Base-by-base conservation (phyloP, 2,113 vertebrate genomes). In the Prunella fulvescens region DNA sequence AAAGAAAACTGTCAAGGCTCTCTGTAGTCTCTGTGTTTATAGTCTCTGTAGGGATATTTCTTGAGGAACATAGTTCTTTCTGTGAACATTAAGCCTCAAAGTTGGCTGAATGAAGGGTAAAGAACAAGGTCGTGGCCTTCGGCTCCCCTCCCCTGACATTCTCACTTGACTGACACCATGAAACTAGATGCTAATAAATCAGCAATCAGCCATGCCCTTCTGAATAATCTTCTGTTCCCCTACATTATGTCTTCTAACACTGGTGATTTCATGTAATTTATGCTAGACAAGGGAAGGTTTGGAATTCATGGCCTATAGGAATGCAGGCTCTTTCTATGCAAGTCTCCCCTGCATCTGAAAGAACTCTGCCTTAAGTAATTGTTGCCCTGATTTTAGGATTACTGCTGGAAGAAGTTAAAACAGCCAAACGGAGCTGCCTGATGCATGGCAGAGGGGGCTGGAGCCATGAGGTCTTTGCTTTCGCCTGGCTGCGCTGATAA, bases 301-400 rank as follows among this genome's bases (percentile, higher is more conserved):
- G 65, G 45, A 57, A 93, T 94, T 96, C 72, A 71, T 91, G 95
- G 88, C 94, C 76, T 93, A 39, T 88, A 94, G 86, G 83, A 96
- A 89, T 4, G 11, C 14, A 87, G 33, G 7, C 65, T 95, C 28
- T 83, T 69, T 77, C 70, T 86, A 57, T 51, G 42, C 72, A 94
- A 82, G 61, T 61, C 95, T 94, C 48, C 62, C 28, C 50, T 84
- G 86, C 9, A 1, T 92, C 64, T 88, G 86, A 91, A 93, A 84
- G 58, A 97, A 93, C 78, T 94, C 67, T 86, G 78, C 92, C 90
- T 93, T 96, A 92, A 97, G 87, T 92, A 72, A 87, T 44, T 57
- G 47, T 94, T 82, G 86, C 69, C 90, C 95, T 97, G 94, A 88
- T 93, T 95, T 93, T 88, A 93, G 51, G 54, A 77, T 88, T 88